These are phyloP conservation scores for Microcaecilia unicolor DNA, from an alignment of 2,797 vertebrate species.

Conservation along the genomic window DNA sequence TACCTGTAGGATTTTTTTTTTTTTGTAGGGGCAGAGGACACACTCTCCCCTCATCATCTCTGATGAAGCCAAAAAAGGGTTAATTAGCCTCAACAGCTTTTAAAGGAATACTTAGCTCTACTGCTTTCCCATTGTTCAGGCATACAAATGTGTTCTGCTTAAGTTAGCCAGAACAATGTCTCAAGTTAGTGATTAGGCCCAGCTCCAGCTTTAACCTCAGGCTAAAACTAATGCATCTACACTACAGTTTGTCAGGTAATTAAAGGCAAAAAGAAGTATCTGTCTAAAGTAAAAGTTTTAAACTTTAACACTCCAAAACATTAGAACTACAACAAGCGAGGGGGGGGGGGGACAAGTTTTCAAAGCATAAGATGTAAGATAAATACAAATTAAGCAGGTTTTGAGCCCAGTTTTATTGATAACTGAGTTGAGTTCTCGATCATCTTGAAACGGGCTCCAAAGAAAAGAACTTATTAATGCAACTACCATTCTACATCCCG, in stretches of 20 bases:
- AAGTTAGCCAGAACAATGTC: slow-evolving; percentile 55
- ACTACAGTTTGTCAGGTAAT: slow-evolving; percentile 43
- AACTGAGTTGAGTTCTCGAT: too few relatives aligned
- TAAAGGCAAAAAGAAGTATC: slow-evolving; percentile 35
- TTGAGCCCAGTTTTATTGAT: too few relatives aligned
- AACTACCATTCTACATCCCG: too few relatives aligned
- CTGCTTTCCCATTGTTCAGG: slow-evolving; percentile 42
- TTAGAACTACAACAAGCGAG: slow-evolving; percentile 16
- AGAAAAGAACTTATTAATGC: too few relatives aligned
- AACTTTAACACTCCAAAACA: slow-evolving; percentile 33
- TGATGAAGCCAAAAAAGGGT: slow-evolving; percentile 22
- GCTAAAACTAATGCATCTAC: slow-evolving; percentile 43
- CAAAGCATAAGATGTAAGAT: slow-evolving; percentile 1
- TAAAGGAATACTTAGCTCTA: slow-evolving; percentile 34
- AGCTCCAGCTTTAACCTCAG: slow-evolving; percentile 46
- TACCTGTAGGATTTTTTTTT: not conserved
- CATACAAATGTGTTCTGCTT: slow-evolving; percentile 50
- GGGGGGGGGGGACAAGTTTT: slow-evolving; percentile 7
- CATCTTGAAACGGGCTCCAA: too few relatives aligned
- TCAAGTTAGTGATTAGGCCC: slow-evolving; percentile 50
- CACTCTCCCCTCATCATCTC: not conserved
- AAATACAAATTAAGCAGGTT: too few relatives aligned
- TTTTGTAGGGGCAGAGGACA: not conserved
- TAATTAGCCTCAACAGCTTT: slow-evolving; percentile 37
- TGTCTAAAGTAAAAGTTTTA: slow-evolving; percentile 26